Percentiles rank a stretch among this genome's conserved stretches.
These are phyloP conservation scores for Spea bombifrons DNA, from an alignment of 2,113 vertebrate species.

Conservation along the genomic window DNA sequence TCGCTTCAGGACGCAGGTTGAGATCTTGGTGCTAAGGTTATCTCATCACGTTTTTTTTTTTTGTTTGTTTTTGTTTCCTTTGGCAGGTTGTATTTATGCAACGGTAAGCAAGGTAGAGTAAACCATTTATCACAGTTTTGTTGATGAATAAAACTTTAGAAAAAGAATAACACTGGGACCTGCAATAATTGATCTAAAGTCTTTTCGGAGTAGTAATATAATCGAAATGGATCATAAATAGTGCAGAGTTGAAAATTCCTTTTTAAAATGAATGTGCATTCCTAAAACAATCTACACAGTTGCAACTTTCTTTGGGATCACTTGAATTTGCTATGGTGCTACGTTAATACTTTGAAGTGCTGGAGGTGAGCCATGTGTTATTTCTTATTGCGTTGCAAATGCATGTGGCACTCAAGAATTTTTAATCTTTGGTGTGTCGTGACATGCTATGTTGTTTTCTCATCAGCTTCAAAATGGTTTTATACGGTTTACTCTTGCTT, in stretches of 20 bases:
- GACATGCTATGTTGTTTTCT: not conserved
- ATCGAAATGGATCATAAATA: not conserved
- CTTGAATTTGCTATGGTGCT: slow-evolving; percentile 73
- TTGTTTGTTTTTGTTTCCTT: not conserved
- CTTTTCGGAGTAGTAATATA: not conserved
- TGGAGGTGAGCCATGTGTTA: not conserved
- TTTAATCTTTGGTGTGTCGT: not conserved
- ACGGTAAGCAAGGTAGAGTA: not conserved
- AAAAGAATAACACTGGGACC: not conserved
- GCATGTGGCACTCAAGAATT: not conserved
- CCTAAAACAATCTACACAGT: slow-evolving; percentile 49
- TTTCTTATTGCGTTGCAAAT: not conserved
- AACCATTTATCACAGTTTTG: not conserved
- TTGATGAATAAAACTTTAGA: not conserved
- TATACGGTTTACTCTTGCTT: slow-evolving; percentile 35
- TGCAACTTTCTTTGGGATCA: slow-evolving; percentile 58
- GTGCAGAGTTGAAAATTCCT: not conserved
- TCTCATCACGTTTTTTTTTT: not conserved
- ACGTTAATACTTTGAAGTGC: slow-evolving; percentile 51
- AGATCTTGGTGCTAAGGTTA: slow-evolving; percentile 30
- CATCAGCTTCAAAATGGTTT: slow-evolving; percentile 6
- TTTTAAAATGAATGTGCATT: not conserved
- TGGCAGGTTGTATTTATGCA: not conserved
- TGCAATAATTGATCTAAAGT: slow-evolving; percentile 1
- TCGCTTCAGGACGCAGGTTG: not conserved